phyloP scores from a whole-genome alignment of 2,113 vertebrate species.

The Petroica traversi region DNA sequence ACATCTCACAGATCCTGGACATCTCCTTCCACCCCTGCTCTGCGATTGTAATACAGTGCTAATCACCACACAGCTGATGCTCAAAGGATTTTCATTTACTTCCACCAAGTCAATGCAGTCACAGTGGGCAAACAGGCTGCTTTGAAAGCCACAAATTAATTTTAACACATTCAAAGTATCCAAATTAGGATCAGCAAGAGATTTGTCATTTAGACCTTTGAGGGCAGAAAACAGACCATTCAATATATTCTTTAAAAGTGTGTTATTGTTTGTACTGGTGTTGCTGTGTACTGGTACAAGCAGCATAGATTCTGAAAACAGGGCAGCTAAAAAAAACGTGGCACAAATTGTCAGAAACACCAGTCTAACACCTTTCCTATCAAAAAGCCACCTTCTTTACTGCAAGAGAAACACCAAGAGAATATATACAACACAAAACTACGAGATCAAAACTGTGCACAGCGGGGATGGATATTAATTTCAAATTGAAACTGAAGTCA shows the following conservation, averaged over 20 bases:
- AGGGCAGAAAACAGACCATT: background rate
- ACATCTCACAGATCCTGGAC: background rate
- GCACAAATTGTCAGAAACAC: background rate
- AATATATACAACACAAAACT: background rate
- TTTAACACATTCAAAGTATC: background rate
- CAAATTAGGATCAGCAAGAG: background rate
- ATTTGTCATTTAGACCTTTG: background rate
- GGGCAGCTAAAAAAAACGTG: background rate
- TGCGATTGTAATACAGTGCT: background rate
- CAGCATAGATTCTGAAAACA: background rate
- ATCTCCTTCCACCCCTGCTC: background rate
- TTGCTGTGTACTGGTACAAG: background rate
- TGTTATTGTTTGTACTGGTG: background rate
- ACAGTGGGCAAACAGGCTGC: background rate
- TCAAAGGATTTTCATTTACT: background rate
- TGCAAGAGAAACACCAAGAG: background rate
- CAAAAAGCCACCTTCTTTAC: background rate
- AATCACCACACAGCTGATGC: background rate
- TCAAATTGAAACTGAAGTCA: background rate
- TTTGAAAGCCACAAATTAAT: background rate
- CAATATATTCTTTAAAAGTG: background rate
- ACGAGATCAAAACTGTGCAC: background rate
- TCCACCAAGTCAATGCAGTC: background rate
- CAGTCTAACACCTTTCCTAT: background rate
- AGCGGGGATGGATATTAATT: background rate